phyloP scores from a whole-genome alignment of 53 echinoderm and acorn worm genomes.

The Zoroaster sp. region DNA sequence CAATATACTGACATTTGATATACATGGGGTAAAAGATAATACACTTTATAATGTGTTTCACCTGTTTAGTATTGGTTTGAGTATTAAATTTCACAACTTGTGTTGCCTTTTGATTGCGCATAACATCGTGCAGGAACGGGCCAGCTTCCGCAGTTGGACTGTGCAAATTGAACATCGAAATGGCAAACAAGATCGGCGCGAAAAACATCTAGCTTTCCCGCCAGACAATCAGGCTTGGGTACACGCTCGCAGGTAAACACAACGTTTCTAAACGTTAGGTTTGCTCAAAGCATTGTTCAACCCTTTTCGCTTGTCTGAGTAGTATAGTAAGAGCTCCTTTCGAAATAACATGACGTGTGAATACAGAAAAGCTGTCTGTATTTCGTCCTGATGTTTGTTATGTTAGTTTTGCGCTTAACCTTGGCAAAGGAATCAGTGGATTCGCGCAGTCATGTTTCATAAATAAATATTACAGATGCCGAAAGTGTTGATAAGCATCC shows the following conservation, averaged over 20 bases:
- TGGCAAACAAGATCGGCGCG: background rate
- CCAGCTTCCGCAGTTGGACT: background rate
- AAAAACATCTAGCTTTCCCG: background rate
- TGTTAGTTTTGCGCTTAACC: no score
- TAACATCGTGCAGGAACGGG: background rate
- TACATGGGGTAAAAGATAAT: background rate
- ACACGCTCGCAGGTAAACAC: slow-evolving; percentile 26
- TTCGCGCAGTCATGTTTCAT: no score
- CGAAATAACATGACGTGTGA: background rate
- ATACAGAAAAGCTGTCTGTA: background rate
- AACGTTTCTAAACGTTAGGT: background rate
- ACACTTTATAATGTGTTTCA: background rate
- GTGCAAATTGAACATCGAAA: slow-evolving; percentile 2
- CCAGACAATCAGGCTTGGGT: background rate
- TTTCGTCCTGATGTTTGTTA: background rate
- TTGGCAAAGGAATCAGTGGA: no score
- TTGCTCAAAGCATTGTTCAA: background rate
- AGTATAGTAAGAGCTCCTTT: background rate
- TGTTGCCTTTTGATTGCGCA: background rate
- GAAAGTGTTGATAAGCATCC: no score
- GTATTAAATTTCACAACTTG: slow-evolving; percentile 11
- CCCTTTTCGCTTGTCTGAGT: background rate
- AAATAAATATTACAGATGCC: background rate
- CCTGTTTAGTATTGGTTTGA: background rate
- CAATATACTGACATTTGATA: background rate